These are phyloP conservation scores for Erpobdella octoculata DNA, from an alignment of 2,888 invertebrate species.

Conservation along the genomic window DNA sequence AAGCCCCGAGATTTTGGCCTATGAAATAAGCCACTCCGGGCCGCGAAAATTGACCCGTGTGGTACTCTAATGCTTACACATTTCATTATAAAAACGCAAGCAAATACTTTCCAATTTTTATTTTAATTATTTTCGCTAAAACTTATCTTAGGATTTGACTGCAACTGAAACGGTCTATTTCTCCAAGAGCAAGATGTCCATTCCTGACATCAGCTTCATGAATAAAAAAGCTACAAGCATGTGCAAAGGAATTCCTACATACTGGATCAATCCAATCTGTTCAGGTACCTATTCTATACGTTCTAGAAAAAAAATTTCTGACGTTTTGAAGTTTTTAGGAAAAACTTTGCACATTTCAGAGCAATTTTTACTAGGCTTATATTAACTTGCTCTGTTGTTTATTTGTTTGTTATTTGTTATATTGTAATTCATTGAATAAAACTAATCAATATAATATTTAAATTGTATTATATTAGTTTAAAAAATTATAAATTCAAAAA, in stretches of 20 bases:
- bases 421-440: too few relatives aligned
- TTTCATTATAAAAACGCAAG: too few relatives aligned
- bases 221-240: background rate
- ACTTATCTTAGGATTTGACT: background rate
- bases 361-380: too few relatives aligned
- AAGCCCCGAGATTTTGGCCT: too few relatives aligned
- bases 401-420: background rate
- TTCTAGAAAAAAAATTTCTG: background rate
- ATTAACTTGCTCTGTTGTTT: background rate
- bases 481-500: too few relatives aligned
- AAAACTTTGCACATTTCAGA: too few relatives aligned
- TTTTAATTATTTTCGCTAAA: background rate
- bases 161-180: background rate
- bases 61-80: too few relatives aligned
- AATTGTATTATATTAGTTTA: too few relatives aligned
- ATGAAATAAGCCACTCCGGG: too few relatives aligned
- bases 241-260: background rate
- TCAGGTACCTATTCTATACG: background rate
- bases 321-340: background rate
- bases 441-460: too few relatives aligned
- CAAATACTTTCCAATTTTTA: background rate
- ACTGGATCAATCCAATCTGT: background rate
- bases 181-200: background rate
- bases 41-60: too few relatives aligned
- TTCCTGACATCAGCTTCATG: constrained; percentile 9